These are phyloP conservation scores for Agonopterix subpropinquella DNA, from an alignment of 2,888 invertebrate genomes.

Conservation along the genomic window DNA sequence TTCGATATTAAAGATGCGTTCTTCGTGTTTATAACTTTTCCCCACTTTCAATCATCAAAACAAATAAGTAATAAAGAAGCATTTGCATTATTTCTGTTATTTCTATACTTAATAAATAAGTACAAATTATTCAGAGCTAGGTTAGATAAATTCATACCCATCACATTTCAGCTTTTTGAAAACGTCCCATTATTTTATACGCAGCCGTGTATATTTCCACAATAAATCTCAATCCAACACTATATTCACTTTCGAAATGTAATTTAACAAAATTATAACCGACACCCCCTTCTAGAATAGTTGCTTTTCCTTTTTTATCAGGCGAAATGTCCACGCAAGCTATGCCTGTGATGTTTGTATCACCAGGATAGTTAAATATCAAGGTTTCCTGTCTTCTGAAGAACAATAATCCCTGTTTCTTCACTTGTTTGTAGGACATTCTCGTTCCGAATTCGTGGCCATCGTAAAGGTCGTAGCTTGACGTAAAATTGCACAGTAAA, in stretches of 20 bases:
- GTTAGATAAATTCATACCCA: too few species aligned
- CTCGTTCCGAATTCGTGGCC: constrained; percentile 34
- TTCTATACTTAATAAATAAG: too few species aligned
- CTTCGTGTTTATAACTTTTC: too few species aligned
- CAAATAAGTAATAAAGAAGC: too few species aligned
- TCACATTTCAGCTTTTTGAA: background rate
- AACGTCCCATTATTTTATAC: constrained; percentile 1
- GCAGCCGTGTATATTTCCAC: constrained; percentile 25
- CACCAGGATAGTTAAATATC: constrained; percentile 27
- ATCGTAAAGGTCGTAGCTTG: constrained; percentile 13
- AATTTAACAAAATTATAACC: constrained; percentile 22
- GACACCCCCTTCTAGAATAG: constrained; percentile 28
- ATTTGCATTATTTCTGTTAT: too few species aligned
- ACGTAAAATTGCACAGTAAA: background rate
- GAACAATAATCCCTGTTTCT: constrained; percentile 36
- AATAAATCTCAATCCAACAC: constrained; percentile 25
- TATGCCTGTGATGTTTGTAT: constrained; percentile 35
- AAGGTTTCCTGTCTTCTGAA: constrained; percentile 26
- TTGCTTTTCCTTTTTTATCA: constrained; percentile 23
- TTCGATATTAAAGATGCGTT: too few species aligned
- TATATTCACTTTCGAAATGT: constrained; percentile 30
- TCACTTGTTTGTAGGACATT: constrained; percentile 38
- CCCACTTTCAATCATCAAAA: too few species aligned
- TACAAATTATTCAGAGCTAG: too few species aligned
- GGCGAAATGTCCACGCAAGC: constrained; percentile 32